A percentile compares a stretch with the other conserved stretches of the same genome.
Evolutionary conservation across 1,140 invertebrate genomes (phyloP).

Genomic region (Bombus haemorrhoidalis): DNA sequence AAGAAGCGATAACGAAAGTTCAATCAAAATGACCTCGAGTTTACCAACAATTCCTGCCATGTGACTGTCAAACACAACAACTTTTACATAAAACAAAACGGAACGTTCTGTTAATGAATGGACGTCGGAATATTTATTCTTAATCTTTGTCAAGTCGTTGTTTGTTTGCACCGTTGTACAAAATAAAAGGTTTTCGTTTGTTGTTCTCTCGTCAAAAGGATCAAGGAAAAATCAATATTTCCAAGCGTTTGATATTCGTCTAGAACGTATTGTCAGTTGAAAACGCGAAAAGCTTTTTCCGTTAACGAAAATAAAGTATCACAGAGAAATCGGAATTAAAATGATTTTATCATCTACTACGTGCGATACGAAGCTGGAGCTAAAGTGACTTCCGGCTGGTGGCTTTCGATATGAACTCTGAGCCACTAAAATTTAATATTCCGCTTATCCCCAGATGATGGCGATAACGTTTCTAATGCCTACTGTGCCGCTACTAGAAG

Average conservation of each 20-base stretch:
- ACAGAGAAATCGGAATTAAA: background rate
- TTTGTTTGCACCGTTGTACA: too few relatives aligned
- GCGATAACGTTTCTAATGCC: conserved; percentile 48
- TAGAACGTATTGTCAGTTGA: background rate
- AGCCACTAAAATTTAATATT: conserved; percentile 66
- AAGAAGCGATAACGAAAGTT: background rate
- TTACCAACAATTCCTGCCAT: background rate
- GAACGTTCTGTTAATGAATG: background rate
- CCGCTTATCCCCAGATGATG: conserved; percentile 28
- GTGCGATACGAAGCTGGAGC: background rate
- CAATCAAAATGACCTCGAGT: background rate
- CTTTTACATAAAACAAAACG: background rate
- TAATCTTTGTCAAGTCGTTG: background rate
- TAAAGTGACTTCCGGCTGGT: conserved; percentile 31
- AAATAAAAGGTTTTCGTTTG: background rate
- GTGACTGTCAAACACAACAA: background rate
- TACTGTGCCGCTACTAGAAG: too few relatives aligned
- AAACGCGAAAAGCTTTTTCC: background rate
- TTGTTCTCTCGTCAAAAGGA: background rate
- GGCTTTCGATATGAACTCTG: conserved; percentile 54
- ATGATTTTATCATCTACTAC: conserved; percentile 25
- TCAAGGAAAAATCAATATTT: too few relatives aligned
- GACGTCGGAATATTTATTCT: background rate
- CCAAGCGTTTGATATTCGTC: background rate
- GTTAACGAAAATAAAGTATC: background rate